Evolutionary conservation across 2,888 invertebrate species (phyloP).

Genomic region (Hermaeophaga mercurialis): DNA sequence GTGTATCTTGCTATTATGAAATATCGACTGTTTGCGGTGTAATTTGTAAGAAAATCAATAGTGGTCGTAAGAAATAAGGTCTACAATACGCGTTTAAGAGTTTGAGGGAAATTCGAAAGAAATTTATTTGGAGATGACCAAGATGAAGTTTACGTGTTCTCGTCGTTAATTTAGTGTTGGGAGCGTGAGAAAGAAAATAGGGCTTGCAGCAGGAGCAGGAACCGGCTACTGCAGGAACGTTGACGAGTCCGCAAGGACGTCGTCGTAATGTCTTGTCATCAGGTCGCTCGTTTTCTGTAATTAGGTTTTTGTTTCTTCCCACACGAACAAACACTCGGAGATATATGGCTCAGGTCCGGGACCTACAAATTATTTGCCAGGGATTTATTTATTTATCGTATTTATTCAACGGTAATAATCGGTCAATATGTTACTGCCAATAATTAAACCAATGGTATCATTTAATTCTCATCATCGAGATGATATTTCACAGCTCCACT

Average conservation of each 20-base stretch:
- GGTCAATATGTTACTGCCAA: too few relatives aligned
- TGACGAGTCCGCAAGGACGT: conserved; percentile 56
- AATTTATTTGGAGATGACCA: conserved; percentile 35
- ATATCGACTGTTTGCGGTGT: too few relatives aligned
- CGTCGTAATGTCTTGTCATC: conserved; percentile 57
- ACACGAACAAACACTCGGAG: conserved; percentile 46
- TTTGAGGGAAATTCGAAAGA: conserved; percentile 28
- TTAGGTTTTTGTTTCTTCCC: conserved; percentile 56
- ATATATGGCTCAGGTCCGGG: conserved; percentile 23
- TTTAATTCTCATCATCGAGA: too few relatives aligned
- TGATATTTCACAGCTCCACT: too few relatives aligned
- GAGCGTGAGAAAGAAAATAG: conserved; percentile 52
- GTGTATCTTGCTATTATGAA: too few relatives aligned
- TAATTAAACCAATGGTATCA: too few relatives aligned
- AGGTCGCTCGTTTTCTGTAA: conserved; percentile 56
- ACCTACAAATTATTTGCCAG: too few relatives aligned
- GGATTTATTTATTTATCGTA: too few relatives aligned
- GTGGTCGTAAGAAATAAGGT: conserved; percentile 15
- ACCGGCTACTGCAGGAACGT: conserved; percentile 40
- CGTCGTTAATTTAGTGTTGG: conserved; percentile 45
- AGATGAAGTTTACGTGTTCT: conserved; percentile 40
- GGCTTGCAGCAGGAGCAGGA: conserved; percentile 45
- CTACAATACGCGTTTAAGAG: conserved; percentile 22
- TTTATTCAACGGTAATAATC: too few relatives aligned
- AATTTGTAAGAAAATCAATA: conserved; percentile 5